Base-by-base conservation (phyloP, 2,888 invertebrate genomes). In the Hoplodrina blanda region DNA sequence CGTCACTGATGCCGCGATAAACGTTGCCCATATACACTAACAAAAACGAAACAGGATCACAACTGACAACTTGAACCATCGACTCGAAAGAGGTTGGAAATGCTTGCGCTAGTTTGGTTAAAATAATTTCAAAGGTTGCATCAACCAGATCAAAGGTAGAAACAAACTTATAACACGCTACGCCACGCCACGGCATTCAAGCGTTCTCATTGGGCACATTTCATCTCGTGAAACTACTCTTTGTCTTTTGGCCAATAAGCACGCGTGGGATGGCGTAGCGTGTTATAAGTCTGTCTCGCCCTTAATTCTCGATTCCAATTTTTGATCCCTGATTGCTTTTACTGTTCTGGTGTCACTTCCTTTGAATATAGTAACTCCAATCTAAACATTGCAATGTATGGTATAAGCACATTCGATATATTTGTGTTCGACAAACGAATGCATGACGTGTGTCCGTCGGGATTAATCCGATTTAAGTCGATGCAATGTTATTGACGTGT, bases 391-490 rank as follows among this genome's bases (percentile, higher is more conserved):
- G 17, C 52, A 41, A 41, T 41, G 41, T 4, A n/a, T 59, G 55
- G 62, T 44, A 65, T 76, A 73, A 67, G 69, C 20, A 79, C 62
- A 19, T 57, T 53, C 41, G 55, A 69, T 69, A 56, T 13, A 41
- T 46, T 46, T 64, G 59, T 50, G 62, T 75, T 71, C 70, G 41
- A 71, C 57, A 65, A 78, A 61, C 66, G 59, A 66, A 78, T 73
- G 74, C 30, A 75, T 76, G 75, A 76, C 67, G 78, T 72, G 68
- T 73, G 82, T 81, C 77, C 63, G 71, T 70, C 73, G 70, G 69
- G 62, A 85, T 85, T 79, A 83, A 81, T 76, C 78, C 70, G 73
- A 85, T 84, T 86, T 81, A 83, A 83, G 84, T 80, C 68, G 77
- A 81, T 76, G 67, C 80, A 79, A 79, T 81, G 78, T 73, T 82